A percentile compares a stretch with the other conserved stretches of the same genome.
Conservation (phyloP, 30 jellyfish, hydroid and myxozoan species). For the Pseudorhiza aurosa region DNA sequence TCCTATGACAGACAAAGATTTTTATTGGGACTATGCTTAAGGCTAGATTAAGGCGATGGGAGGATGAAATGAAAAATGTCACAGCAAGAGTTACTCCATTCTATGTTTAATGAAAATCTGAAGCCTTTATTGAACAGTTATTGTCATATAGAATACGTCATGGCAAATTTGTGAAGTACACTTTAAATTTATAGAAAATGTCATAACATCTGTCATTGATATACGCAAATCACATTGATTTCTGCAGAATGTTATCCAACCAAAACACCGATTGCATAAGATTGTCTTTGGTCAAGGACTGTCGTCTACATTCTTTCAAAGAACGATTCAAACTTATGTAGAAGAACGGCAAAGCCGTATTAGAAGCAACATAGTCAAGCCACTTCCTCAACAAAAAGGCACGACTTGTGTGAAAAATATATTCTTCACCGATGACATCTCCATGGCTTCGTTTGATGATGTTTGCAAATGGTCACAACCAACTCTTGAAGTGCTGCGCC, state of each 20-base stretch:
- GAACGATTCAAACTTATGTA: conserved; percentile 16
- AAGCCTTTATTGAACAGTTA: too few relatives aligned
- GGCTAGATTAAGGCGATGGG: too few relatives aligned
- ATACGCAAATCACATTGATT: too few relatives aligned
- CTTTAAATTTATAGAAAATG: background rate
- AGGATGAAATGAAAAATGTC: too few relatives aligned
- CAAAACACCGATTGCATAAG: conserved; percentile 28
- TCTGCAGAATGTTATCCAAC: conserved; percentile 29
- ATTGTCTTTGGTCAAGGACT: conserved; percentile 27
- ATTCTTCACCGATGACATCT: conserved; percentile 73
- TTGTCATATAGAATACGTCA: too few relatives aligned
- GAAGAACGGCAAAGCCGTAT: conserved; percentile 31
- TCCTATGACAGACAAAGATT: too few relatives aligned
- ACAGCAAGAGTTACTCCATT: too few relatives aligned
- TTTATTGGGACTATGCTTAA: too few relatives aligned
- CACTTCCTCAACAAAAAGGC: conserved; percentile 43
- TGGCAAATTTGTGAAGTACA: background rate
- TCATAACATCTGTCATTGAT: too few relatives aligned
- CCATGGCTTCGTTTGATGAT: conserved; percentile 19
- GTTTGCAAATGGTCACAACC: conserved; percentile 30
- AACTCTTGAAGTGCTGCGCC: conserved; percentile 66
- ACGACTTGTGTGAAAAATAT: conserved; percentile 14
- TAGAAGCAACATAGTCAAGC: conserved; percentile 30
- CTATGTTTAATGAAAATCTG: too few relatives aligned
- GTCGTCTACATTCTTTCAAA: conserved; percentile 46